A percentile compares a stretch with the other conserved stretches of the same genome.
These are phyloP conservation scores for Plecotus auritus DNA, from an alignment of 2,113 vertebrate genomes.

Conservation along the genomic window DNA sequence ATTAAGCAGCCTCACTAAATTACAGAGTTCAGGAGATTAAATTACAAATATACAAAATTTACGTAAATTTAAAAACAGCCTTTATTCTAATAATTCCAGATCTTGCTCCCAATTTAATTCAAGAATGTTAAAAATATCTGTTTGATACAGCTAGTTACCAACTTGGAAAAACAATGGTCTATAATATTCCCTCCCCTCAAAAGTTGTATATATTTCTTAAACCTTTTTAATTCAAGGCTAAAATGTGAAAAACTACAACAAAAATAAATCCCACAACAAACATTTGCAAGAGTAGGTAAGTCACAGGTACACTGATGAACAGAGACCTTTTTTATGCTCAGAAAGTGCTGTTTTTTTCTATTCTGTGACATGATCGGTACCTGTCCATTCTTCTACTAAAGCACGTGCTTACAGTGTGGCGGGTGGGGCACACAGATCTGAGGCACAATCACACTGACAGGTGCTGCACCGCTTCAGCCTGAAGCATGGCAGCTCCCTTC, in stretches of 20 bases:
- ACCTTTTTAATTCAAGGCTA: slow-evolving; percentile 32
- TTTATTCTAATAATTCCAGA: background rate
- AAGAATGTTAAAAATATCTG: slow-evolving; percentile 59
- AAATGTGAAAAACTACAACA: slow-evolving; percentile 58
- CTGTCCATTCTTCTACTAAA: slow-evolving; percentile 67
- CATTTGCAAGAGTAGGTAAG: background rate
- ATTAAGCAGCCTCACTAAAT: background rate
- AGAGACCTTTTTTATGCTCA: slow-evolving; percentile 38
- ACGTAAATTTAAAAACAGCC: slow-evolving; percentile 31
- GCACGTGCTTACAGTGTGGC: slow-evolving; percentile 71
- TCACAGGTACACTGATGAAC: rapidly evolving
- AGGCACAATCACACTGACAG: slow-evolving; percentile 65
- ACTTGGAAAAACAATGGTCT: slow-evolving; percentile 31
- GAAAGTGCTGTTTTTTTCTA: slow-evolving; percentile 35
- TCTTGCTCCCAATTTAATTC: slow-evolving; percentile 60
- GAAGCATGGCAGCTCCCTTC: slow-evolving; percentile 71
- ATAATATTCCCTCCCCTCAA: slow-evolving; percentile 31
- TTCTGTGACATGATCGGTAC: slow-evolving; percentile 11
- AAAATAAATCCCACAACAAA: slow-evolving; percentile 7
- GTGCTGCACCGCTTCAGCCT: slow-evolving; percentile 73
- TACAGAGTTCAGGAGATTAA: background rate
- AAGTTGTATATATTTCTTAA: slow-evolving; percentile 44
- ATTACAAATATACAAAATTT: slow-evolving; percentile 47
- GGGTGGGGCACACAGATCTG: slow-evolving; percentile 33
- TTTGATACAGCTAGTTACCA: slow-evolving; percentile 36